Evolutionary conservation across 2,113 vertebrate species (phyloP).

Genomic region (Carassius auratus): DNA sequence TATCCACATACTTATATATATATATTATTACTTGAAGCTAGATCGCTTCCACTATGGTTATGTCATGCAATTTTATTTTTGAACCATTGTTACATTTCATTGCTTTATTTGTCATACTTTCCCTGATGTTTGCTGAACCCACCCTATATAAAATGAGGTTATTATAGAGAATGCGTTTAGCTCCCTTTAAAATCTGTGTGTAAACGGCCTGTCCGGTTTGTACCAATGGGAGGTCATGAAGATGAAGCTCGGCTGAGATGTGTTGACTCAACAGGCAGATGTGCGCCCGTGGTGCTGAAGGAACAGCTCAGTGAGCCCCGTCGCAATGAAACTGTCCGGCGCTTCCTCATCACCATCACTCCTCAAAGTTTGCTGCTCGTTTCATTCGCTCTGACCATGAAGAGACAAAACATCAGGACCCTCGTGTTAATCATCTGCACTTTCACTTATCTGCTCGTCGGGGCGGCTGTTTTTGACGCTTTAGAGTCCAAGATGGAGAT

Average conservation of each 20-base stretch:
- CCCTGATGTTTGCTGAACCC: background rate
- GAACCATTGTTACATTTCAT: background rate
- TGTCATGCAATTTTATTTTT: background rate
- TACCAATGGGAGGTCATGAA: slow-evolving; percentile 6
- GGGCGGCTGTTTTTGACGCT: slow-evolving; percentile 92
- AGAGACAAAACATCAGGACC: slow-evolving; percentile 94
- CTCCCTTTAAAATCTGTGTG: too few species aligned
- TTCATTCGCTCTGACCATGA: slow-evolving; percentile 82
- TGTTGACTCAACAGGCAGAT: slow-evolving; percentile 24
- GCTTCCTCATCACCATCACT: slow-evolving; percentile 47
- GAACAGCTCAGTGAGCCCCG: slow-evolving; percentile 79
- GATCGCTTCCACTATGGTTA: background rate
- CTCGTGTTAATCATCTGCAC: slow-evolving; percentile 93
- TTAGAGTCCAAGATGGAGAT: slow-evolving; percentile 88
- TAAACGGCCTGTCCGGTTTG: background rate
- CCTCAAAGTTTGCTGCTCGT: slow-evolving; percentile 65
- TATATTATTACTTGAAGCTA: too few species aligned
- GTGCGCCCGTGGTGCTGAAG: slow-evolving; percentile 82
- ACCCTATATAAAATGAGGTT: background rate
- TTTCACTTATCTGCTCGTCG: slow-evolving; percentile 94
- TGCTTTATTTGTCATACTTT: background rate
- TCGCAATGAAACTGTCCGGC: slow-evolving; percentile 82
- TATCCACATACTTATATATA: too few species aligned
- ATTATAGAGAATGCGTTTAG: too few species aligned
- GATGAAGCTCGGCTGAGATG: background rate